These are phyloP conservation scores for Rhyzopertha dominica DNA, from an alignment of 1,140 invertebrate species.

Conservation along the genomic window DNA sequence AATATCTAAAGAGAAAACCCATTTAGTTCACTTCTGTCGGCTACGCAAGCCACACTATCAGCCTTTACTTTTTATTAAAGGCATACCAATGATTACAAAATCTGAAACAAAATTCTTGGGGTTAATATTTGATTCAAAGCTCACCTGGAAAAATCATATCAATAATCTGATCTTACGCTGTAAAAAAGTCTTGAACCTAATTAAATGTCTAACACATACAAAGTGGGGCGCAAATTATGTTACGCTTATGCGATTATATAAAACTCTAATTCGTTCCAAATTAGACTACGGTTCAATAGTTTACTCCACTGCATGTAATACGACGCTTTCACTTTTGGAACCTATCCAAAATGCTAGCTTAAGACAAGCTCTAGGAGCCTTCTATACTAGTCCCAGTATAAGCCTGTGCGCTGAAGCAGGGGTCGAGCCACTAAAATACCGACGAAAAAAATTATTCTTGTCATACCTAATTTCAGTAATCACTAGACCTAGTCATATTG, in stretches of 20 bases:
- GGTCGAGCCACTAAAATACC: no score
- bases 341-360: slow-evolving; percentile 8
- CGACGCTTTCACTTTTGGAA: slow-evolving; percentile 9
- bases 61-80: not conserved
- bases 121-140: slow-evolving; percentile 12
- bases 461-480: no score
- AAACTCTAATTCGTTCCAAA: slow-evolving; percentile 15
- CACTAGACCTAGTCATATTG: no score
- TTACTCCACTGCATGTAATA: slow-evolving; percentile 12
- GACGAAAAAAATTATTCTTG: no score
- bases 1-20: slow-evolving; percentile 11
- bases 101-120: slow-evolving; percentile 10
- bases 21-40: slow-evolving; percentile 9
- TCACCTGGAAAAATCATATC: slow-evolving; percentile 13
- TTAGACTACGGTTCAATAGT: slow-evolving; percentile 18
- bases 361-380: slow-evolving; percentile 14
- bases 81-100: slow-evolving; percentile 3
- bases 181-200: slow-evolving; percentile 7
- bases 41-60: not conserved
- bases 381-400: slow-evolving; percentile 12
- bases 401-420: slow-evolving; percentile 13
- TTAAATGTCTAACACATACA: slow-evolving; percentile 11
- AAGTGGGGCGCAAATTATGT: slow-evolving; percentile 16
- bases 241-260: slow-evolving; percentile 15
- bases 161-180: slow-evolving; percentile 8